phyloP scores from a whole-genome alignment of 2,888 invertebrate genomes.

The Mycalesis mineus region DNA sequence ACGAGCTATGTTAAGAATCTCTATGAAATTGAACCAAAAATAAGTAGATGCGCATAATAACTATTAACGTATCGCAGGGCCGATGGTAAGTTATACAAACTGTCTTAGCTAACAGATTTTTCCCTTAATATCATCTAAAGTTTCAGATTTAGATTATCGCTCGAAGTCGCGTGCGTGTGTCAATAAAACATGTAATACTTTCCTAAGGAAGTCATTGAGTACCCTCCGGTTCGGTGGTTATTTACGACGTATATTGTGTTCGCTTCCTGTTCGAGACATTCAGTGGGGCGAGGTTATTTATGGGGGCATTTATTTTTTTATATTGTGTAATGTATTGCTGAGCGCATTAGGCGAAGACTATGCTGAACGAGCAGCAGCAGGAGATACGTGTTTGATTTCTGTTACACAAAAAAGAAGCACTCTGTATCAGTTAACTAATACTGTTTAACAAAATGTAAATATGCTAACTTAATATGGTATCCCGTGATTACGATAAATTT shows the following conservation, averaged over 20 bases:
- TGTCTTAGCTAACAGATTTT: neutral
- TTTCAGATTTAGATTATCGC: neutral
- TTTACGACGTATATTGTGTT: constrained; percentile 18
- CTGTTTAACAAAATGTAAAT: too few species aligned
- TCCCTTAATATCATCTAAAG: neutral
- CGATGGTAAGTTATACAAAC: neutral
- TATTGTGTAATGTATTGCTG: neutral
- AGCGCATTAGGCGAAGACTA: constrained; percentile 2
- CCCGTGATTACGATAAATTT: too few species aligned
- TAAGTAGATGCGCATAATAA: too few species aligned
- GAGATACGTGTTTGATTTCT: neutral
- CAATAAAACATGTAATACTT: constrained; percentile 15
- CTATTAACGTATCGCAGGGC: neutral
- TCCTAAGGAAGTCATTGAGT: constrained; percentile 24
- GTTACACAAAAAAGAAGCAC: neutral
- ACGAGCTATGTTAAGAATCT: too few species aligned
- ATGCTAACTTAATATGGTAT: too few species aligned
- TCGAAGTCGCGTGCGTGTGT: constrained; percentile 1
- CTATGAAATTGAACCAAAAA: too few species aligned
- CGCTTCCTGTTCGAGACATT: constrained; percentile 13
- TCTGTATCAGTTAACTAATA: too few species aligned
- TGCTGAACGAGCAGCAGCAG: neutral
- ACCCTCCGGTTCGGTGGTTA: constrained; percentile 22
- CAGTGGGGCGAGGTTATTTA: constrained; percentile 13
- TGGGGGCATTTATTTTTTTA: constrained; percentile 16